Conservation (phyloP, 2,888 invertebrate species). For the Agapetus fuscipes region DNA sequence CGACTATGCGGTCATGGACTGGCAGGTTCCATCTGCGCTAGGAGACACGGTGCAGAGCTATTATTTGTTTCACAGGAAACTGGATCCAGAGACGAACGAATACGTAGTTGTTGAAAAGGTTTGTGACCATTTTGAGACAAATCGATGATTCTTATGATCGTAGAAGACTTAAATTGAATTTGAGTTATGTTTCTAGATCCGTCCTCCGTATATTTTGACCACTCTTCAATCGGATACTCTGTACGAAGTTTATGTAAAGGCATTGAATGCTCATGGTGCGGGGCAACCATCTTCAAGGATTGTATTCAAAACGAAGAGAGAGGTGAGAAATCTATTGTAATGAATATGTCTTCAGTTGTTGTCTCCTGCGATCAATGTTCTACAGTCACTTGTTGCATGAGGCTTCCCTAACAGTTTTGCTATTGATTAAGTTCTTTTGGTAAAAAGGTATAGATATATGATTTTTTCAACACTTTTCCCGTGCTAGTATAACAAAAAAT, state of each 20-base stretch:
- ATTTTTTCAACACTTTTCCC: too few species aligned
- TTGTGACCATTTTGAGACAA: neutral
- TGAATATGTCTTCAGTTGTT: too few species aligned
- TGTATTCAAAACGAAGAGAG: conserved; percentile 65
- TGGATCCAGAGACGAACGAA: conserved; percentile 41
- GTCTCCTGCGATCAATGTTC: too few species aligned
- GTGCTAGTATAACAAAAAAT: too few species aligned
- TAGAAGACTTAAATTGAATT: too few species aligned
- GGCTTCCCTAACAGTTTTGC: too few species aligned
- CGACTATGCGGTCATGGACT: conserved; percentile 68
- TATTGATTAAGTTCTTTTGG: too few species aligned
- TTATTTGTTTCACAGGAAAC: conserved; percentile 50
- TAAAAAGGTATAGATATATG: too few species aligned
- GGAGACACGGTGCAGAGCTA: conserved; percentile 62
- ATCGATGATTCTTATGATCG: too few species aligned
- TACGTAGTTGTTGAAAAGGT: conserved; percentile 47
- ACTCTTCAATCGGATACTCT: conserved; percentile 61
- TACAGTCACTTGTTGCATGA: too few species aligned
- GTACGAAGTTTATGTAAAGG: conserved; percentile 73
- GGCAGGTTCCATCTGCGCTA: conserved; percentile 61
- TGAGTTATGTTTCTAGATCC: conserved; percentile 32
- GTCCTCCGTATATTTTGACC: conserved; percentile 66
- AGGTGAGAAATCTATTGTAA: too few species aligned
- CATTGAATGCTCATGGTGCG: conserved; percentile 71
- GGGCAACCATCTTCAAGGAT: conserved; percentile 67